Evolutionary conservation across 2,113 vertebrate species (phyloP).

Genomic region (Morphnarchus princeps): DNA sequence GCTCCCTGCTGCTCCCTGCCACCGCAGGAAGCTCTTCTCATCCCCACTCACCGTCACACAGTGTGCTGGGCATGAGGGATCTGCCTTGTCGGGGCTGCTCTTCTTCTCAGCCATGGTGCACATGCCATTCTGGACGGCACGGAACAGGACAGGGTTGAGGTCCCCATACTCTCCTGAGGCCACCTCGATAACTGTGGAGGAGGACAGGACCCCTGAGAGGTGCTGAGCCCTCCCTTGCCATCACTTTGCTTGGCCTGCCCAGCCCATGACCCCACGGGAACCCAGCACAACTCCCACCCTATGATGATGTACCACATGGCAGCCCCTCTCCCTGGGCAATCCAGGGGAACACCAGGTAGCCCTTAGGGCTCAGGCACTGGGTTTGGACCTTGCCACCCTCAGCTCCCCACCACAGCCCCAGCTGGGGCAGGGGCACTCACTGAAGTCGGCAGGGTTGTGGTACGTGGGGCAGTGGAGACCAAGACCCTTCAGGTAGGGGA

Average conservation of each 20-base stretch:
- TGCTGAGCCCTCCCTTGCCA: background rate
- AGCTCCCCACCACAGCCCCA: background rate
- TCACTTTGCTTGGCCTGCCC: background rate
- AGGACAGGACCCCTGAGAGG: background rate
- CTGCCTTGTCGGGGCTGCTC: slow-evolving; percentile 82
- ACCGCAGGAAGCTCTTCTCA: background rate
- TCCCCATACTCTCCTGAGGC: slow-evolving; percentile 97
- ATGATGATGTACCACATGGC: rapidly evolving
- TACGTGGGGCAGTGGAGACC: slow-evolving; percentile 98
- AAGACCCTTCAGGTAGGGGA: slow-evolving; percentile 94
- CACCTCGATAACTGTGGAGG: slow-evolving; percentile 90
- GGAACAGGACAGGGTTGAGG: slow-evolving; percentile 92
- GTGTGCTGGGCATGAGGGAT: slow-evolving; percentile 75
- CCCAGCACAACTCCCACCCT: background rate
- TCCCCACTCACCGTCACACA: slow-evolving; percentile 79
- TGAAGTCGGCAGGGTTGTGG: slow-evolving; percentile 98
- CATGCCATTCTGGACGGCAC: slow-evolving; percentile 91
- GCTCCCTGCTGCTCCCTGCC: background rate
- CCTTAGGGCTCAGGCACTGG: background rate
- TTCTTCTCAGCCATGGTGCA: slow-evolving; percentile 90
- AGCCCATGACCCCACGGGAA: background rate
- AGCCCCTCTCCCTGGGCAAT: background rate
- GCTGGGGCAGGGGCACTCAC: slow-evolving; percentile 74
- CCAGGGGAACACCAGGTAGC: background rate
- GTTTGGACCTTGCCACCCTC: background rate